Evolutionary conservation across 37 sponge, comb jelly and placozoan genomes (phyloP).

Genomic region (Chondrosia reniformis): DNA sequence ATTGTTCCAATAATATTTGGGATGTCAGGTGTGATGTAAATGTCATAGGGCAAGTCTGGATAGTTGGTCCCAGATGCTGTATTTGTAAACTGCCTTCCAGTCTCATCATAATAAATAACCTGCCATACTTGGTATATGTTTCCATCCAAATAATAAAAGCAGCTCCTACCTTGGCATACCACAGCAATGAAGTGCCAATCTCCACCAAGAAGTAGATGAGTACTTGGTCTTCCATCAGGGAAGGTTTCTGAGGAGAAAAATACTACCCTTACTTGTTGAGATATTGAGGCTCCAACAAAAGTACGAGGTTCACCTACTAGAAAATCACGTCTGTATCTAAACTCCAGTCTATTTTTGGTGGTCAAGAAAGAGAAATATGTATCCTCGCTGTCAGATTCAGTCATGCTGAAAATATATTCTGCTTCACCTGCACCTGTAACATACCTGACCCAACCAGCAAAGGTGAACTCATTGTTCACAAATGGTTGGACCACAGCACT

Average conservation of each 20-base stretch:
- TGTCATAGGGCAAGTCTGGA: not conserved
- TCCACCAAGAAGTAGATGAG: slow-evolving; percentile 9
- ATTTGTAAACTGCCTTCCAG: not conserved
- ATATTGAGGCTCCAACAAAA: not conserved
- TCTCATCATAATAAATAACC: not conserved
- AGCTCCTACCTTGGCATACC: not conserved
- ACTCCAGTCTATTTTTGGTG: slow-evolving; percentile 7
- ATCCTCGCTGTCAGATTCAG: not conserved
- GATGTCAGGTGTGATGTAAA: not conserved
- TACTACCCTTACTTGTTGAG: not conserved
- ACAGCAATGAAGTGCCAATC: slow-evolving; percentile 10
- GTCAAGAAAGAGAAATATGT: not conserved
- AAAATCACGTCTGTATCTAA: not conserved
- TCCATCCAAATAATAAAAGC: slow-evolving; percentile 1
- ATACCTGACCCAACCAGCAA: slow-evolving; percentile 17
- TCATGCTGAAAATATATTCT: slow-evolving; percentile 24
- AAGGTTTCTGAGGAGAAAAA: slow-evolving; percentile 3
- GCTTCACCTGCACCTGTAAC: not conserved
- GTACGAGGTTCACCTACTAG: not conserved
- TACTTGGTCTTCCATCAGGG: slow-evolving; percentile 7
- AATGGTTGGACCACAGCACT: not conserved
- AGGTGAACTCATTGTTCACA: not conserved
- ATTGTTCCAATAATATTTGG: not conserved
- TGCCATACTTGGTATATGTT: not conserved
- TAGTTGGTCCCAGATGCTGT: not conserved